phyloP scores from a whole-genome alignment of 92 coral and sea anemone species.

The Scolanthus callimorphus region DNA sequence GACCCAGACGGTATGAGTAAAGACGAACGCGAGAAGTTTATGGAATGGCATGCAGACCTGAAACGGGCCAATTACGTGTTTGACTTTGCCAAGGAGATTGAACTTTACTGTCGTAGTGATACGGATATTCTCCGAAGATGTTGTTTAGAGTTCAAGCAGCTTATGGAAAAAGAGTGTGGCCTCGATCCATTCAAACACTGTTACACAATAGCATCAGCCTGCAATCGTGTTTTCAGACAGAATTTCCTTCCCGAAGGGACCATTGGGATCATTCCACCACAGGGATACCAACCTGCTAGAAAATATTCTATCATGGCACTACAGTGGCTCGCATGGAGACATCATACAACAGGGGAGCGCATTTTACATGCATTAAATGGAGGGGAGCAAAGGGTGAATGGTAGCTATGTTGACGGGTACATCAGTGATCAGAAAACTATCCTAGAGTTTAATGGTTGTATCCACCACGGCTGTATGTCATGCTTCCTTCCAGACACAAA shows the following conservation, averaged over 20 bases:
- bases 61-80: conserved; percentile 12
- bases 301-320: conserved; percentile 39
- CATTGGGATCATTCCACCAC: conserved; percentile 46
- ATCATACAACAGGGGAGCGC: not conserved
- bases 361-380: conserved; percentile 28
- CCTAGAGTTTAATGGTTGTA: conserved; percentile 27
- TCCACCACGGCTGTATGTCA: conserved; percentile 34
- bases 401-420: conserved; percentile 33
- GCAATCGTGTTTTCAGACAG: conserved; percentile 19
- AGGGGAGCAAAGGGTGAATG: conserved; percentile 35
- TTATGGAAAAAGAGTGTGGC: conserved; percentile 12
- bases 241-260: conserved; percentile 19
- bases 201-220: conserved; percentile 46
- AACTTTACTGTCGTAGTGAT: conserved; percentile 45
- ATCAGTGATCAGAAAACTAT: conserved; percentile 19
- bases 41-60: conserved; percentile 17
- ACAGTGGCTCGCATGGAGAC: conserved; percentile 3
- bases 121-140: conserved; percentile 22
- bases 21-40: conserved; percentile 8
- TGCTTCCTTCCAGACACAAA: conserved; percentile 27
- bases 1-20: conserved; percentile 50
- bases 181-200: conserved; percentile 32
- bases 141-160: conserved; percentile 30
- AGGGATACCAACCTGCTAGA: conserved; percentile 19
- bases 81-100: conserved; percentile 39